Base-by-base conservation (phyloP, 2,113 vertebrate species). In the Echinops telfairi region DNA sequence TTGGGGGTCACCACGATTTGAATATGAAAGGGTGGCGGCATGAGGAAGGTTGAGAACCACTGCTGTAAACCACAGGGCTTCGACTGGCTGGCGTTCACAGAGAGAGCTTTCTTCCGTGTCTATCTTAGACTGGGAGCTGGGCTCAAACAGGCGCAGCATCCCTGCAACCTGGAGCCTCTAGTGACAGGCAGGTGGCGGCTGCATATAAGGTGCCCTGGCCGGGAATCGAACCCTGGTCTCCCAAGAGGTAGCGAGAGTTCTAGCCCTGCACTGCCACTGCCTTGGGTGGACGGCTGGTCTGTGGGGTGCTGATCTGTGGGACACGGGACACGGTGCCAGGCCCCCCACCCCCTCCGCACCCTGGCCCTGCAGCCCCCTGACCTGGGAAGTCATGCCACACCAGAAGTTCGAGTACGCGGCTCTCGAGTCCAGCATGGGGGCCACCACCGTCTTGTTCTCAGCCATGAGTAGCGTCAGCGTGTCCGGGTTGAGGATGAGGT, bases 351-450 rank as follows among this genome's bases (percentile, higher is more conserved):
- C 29, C 75, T 76, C 57, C 68, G 11, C 2, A 20, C 47, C 33
- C 53, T 10, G 71, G 73, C 68, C 88, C 83, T 4, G 43, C 23
- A 8, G 12, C 12, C 71, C 1, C 12, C 96, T 75, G 96, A 99
- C 99, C 99, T 99, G 98, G 0, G 98, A 97, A 2, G 99, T 99
- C 99, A 99, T 99, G 33, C 99, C 99, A 91, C 99, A 99, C 99
- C 99, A 99, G 97, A 99, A 99, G 97, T 99, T 99, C 89, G 99
- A 99, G 92, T 99, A 99, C 0, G 99, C 99, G 0, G 99, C 99
- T 3, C 99, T 98, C 1, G 99, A 99, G 10, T 99, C 99, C 92
- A 99, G 95, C 99, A 99, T 99, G 0, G 99, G 99, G 0, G 99
- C 99, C 4, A 99, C 98, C 33, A 99, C 98, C 0, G 99, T 99